Base-by-base conservation (phyloP, 2,888 invertebrate species). In the Eupeodes latifasciatus region DNA sequence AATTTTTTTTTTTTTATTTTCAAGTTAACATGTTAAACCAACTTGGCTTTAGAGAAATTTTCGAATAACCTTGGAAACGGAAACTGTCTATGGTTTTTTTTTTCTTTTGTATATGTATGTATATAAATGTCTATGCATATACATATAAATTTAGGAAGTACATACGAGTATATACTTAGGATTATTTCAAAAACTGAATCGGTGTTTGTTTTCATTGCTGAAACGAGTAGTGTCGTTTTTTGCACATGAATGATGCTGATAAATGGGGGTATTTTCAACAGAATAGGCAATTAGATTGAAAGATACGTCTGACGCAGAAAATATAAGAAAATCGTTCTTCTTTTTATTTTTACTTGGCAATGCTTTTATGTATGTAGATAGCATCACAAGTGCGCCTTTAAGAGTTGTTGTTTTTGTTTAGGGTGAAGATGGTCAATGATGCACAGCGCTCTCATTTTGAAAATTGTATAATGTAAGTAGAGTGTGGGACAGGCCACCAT, bases 401-500 rank as follows among this genome's bases (percentile, higher is more conserved):
- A 64, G 12, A 19, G 44, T 47, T 47, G 5, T 64, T 19, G 14
- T 12, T n/a, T 19, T 66, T 71, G 69, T 36, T 71, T 69, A 36
- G 76, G 72, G 77, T 79, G 76, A 61, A 57, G 74, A 59, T 79
- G 83, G 79, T 83, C 87, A 87, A 87, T 87, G 80, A 87, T 77
- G 87, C 83, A 59, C 49, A 72, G 72, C 87, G 80, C 61, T 83
- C 76, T 74, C 67, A 53, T 75, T 82, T 77, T 27, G 27, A 62
- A 44, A 59, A 57, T 85, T 47, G 44, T 57, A 11, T n/a, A 40
- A 40, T 40, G 40, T 40, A 69, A 51, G 12, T n/a, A 27, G 51
- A 62, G 59, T 66, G 71, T 81, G 85, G 62, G 76, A 80, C 62
- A 10, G 51, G 11, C 51, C 5, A 16, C 16, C 16, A 5, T n/a